Base-by-base conservation (phyloP, 2,113 vertebrate genomes). In the Sebastes schlegelii region DNA sequence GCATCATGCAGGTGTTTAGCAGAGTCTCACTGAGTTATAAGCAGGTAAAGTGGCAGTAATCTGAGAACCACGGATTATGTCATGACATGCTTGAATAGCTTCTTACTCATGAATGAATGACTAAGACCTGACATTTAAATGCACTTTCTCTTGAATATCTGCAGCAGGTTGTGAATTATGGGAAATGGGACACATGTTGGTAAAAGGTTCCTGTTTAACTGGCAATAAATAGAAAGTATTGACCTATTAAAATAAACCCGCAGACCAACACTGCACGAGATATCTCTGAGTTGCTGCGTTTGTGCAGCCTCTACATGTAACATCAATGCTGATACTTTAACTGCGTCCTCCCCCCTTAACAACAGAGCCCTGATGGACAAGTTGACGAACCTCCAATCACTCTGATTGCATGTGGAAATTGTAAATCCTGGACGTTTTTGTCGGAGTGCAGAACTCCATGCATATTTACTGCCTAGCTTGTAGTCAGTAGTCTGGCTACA, bases 141-240 rank as follows among this genome's bases (percentile, higher is more conserved):
- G 42, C 48, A 43, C 45, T 65, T 80, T 77, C 45, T 48, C 3
- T 12, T 77, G 61, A 84, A 65, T 4, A 48, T 52, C 60, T 17
- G 34, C 69, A 58, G 42, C 52, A 64, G 58, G 21, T 78, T 90
- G 67, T 73, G 45, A 90, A 70, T 80, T 42, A 61, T 58, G n/a
- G 16, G 66, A 84, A 67, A 58, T 16, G 5, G 13, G 46, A 14
- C 57, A 9, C 45, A 8, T 54, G 34, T 42, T 72, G 23, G 51
- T 65, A 8, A 40, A 34, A 70, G 17, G n/a, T 43, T 19, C 12
- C 26, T 45, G 58, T 58, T 76, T 16, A 60, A 23, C 65, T 51
- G 21, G 12, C 66, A 69, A 76, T 72, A 65, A 84, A 60, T 51
- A 34, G 34, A 34, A 34, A 34, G 34, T 34, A 2, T 40, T 71